These are phyloP conservation scores for Nomia melanderi DNA, from an alignment of 1,140 invertebrate genomes.

Conservation along the genomic window DNA sequence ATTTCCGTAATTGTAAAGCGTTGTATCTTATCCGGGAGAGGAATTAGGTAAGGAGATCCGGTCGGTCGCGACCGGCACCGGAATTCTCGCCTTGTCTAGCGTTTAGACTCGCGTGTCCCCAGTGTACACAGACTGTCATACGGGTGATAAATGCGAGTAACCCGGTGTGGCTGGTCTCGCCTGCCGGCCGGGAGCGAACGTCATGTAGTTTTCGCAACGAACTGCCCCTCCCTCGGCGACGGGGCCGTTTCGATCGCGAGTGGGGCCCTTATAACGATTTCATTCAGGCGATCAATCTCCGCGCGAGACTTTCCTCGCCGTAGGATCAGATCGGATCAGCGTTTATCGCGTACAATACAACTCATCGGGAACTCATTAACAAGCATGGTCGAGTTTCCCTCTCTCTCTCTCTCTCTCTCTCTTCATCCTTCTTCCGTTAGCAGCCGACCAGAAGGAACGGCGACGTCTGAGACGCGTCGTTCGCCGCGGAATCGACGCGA, in stretches of 20 bases:
- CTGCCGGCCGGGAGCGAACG: constrained; percentile 1
- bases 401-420: neutral
- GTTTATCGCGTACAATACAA: constrained; percentile 53
- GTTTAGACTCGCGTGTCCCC: constrained; percentile 23
- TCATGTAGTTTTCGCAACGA: constrained; percentile 25
- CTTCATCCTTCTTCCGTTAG: no score
- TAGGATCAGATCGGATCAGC: constrained; percentile 40
- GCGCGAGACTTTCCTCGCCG: neutral
- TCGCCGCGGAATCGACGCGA: no score
- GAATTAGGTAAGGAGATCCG: constrained; percentile 14
- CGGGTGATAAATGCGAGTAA: constrained; percentile 47
- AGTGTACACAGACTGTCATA: constrained; percentile 28
- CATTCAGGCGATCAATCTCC: constrained; percentile 46
- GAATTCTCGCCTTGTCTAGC: constrained; percentile 25
- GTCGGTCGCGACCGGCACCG: neutral
- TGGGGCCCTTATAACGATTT: constrained; percentile 40
- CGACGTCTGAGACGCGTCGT: neutral
- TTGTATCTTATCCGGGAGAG: neutral
- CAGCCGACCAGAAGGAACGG: no score
- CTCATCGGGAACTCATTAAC: constrained; percentile 55
- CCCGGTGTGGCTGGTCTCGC: constrained; percentile 17
- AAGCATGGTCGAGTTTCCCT: neutral
- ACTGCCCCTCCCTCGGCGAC: neutral
- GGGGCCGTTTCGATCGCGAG: neutral
- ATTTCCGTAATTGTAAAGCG: constrained; percentile 24